Percentiles rank a stretch among this genome's conserved stretches.
Conservation (phyloP, 30 jellyfish, hydroid and myxozoan species). For the Haliclystus octoradiatus region DNA sequence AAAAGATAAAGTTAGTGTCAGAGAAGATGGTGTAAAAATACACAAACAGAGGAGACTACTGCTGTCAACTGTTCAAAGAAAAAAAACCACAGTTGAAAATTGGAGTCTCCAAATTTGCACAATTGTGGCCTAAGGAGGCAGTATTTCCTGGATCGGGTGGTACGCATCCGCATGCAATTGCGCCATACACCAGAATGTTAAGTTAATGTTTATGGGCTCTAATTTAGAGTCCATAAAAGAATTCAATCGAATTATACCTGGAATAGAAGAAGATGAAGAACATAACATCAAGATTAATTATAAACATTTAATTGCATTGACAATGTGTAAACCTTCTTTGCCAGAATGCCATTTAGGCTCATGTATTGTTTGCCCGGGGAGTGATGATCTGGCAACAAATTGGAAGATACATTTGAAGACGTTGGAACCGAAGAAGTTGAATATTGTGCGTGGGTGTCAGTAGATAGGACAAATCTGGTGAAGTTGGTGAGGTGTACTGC, state of each 20-base stretch:
- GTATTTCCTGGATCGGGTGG: constrained; percentile 34
- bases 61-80: constrained; percentile 5
- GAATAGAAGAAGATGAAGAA: constrained; percentile 5
- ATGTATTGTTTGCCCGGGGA: constrained; percentile 23
- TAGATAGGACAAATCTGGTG: constrained; percentile 20
- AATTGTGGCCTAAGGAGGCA: constrained; percentile 33
- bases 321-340: constrained; percentile 24
- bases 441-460: constrained; percentile 24
- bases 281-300: constrained; percentile 7
- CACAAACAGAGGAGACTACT: constrained; percentile 10
- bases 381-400: constrained; percentile 4
- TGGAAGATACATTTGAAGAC: constrained; percentile 17
- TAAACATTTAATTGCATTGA: constrained; percentile 11
- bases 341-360: constrained; percentile 8
- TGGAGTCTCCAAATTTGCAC: constrained; percentile 23
- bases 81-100: constrained; percentile 3
- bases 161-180: constrained; percentile 44
- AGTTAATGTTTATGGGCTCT: constrained; percentile 39
- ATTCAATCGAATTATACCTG: constrained; percentile 6
- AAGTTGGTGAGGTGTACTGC: constrained; percentile 8
- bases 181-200: constrained; percentile 21
- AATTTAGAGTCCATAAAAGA: no score
- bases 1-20: constrained; percentile 8
- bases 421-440: constrained; percentile 15
- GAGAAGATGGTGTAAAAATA: constrained; percentile 6